Conservation (phyloP, 2,113 vertebrate genomes). For the Asarcornis scutulata region DNA sequence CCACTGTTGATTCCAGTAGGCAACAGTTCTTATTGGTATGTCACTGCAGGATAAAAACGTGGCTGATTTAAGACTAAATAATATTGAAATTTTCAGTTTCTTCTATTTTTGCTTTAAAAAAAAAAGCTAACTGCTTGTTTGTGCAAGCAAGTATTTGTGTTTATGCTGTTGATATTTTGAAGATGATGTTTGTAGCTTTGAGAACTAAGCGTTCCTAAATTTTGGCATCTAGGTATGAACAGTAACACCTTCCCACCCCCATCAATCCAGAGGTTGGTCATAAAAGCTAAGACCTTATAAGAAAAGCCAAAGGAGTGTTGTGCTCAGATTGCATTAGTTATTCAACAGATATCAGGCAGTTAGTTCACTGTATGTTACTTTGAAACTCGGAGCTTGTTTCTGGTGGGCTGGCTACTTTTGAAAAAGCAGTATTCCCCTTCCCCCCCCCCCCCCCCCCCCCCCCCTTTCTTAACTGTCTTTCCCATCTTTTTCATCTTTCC, state of each 20-base stretch:
- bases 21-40: background rate
- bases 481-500: background rate
- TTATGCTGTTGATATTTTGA: background rate
- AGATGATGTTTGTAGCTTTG: background rate
- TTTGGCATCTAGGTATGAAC: background rate
- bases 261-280: too few species aligned
- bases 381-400: background rate
- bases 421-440: background rate
- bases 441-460: accelerated
- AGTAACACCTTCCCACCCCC: too few species aligned
- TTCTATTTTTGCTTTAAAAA: background rate
- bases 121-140: background rate
- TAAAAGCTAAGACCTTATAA: background rate
- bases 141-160: background rate
- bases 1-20: background rate
- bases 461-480: too few species aligned
- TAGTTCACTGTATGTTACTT: background rate
- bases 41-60: background rate
- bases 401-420: background rate
- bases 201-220: background rate
- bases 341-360: background rate
- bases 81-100: background rate
- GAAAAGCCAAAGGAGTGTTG: background rate
- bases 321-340: background rate
- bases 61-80: background rate